These are phyloP conservation scores for Sipha flava DNA, from an alignment of 1,140 invertebrate genomes.

Conservation along the genomic window DNA sequence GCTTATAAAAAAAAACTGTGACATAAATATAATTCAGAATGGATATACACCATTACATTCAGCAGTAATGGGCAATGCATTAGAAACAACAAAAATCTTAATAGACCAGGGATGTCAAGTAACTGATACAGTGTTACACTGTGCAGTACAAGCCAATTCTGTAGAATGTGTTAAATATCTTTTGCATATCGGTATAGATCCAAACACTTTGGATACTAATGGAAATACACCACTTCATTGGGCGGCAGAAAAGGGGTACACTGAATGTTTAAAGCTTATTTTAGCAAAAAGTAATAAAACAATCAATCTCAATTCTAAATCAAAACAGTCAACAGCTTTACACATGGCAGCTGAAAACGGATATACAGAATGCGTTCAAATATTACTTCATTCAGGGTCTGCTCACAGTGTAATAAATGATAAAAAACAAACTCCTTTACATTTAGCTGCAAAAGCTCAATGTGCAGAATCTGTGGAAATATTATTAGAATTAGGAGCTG, in stretches of 20 bases:
- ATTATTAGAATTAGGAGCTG: conserved; percentile 59
- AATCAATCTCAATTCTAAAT: conserved; percentile 36
- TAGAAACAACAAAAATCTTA: conserved; percentile 60
- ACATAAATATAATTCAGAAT: conserved; percentile 49
- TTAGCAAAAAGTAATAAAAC: conserved; percentile 35
- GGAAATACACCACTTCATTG: conserved; percentile 69
- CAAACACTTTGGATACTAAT: conserved; percentile 58
- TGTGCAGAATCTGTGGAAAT: conserved; percentile 68
- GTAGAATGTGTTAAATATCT: conserved; percentile 63
- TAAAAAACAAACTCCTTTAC: conserved; percentile 66
- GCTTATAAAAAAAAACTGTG: conserved; percentile 57
- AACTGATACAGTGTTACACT: conserved; percentile 69
- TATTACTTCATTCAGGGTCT: conserved; percentile 63
- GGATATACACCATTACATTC: conserved; percentile 67
- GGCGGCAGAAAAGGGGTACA: conserved; percentile 62
- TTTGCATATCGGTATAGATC: conserved; percentile 57
- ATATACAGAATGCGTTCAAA: conserved; percentile 57
- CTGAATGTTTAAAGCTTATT: conserved; percentile 51
- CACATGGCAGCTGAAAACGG: conserved; percentile 70
- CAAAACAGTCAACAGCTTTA: conserved; percentile 53
- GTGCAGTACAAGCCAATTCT: conserved; percentile 64
- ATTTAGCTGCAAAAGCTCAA: conserved; percentile 65
- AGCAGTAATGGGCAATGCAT: conserved; percentile 68
- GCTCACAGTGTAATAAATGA: conserved; percentile 61
- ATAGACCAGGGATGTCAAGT: conserved; percentile 54